A percentile compares a stretch with the other conserved stretches of the same genome.
Conservation (phyloP, 2,113 vertebrate species). For the Centrocercus urophasianus region DNA sequence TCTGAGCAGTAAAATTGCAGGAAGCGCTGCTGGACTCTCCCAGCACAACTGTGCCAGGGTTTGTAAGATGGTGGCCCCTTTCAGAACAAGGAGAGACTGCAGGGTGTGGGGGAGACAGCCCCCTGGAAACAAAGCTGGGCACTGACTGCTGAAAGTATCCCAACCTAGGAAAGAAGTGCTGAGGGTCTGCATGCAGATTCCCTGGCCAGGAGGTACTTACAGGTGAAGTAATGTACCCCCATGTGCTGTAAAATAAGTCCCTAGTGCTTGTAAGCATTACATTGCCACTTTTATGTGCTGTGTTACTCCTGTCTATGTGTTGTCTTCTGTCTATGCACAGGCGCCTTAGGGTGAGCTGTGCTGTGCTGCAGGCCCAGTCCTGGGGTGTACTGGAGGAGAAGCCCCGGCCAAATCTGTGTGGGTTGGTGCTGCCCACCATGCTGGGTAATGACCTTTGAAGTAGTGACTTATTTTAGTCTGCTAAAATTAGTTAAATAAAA, state of each 20-base stretch:
- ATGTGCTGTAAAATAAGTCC: not conserved
- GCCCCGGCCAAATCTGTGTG: rapidly evolving
- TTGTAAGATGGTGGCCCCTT: not conserved
- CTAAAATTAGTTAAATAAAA: slow-evolving; percentile 31
- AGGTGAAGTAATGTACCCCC: not conserved
- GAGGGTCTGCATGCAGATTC: not conserved
- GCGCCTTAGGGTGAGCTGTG: not conserved
- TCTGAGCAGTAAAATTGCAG: not conserved
- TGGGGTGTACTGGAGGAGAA: not conserved
- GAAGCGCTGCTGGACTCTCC: not conserved
- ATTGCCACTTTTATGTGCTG: not conserved
- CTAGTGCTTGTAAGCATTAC: not conserved
- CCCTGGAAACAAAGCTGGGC: not conserved
- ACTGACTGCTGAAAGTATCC: not conserved
- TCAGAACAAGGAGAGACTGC: not conserved
- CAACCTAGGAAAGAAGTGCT: not conserved
- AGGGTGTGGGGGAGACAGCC: no score
- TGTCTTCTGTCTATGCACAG: not conserved
- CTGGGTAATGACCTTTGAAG: not conserved
- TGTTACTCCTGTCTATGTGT: not conserved
- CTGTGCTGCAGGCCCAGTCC: not conserved
- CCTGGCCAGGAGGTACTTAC: not conserved
- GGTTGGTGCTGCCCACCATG: not conserved
- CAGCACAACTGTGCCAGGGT: not conserved
- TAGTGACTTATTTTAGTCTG: not conserved